phyloP scores from a whole-genome alignment of 2,888 invertebrate genomes.

The Drosophila dives region DNA sequence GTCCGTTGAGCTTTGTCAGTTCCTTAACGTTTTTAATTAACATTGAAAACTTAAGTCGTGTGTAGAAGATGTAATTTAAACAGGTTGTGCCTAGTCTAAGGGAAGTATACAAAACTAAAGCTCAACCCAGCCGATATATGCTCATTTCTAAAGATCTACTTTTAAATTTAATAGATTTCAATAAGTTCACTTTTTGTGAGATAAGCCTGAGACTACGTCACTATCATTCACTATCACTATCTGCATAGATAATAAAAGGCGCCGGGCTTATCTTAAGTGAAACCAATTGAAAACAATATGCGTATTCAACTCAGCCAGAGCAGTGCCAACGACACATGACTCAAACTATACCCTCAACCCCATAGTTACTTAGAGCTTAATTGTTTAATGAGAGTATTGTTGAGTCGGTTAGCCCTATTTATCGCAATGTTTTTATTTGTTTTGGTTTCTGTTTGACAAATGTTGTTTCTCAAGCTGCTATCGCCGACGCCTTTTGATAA shows the following conservation, averaged over 20 bases:
- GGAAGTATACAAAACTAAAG: background rate
- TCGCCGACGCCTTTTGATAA: slow-evolving; percentile 47
- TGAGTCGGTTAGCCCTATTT: background rate
- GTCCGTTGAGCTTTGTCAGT: slow-evolving; percentile 45
- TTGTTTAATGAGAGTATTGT: background rate
- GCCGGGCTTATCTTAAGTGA: slow-evolving; percentile 1
- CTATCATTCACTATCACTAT: background rate
- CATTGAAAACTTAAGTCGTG: background rate
- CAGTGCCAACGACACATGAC: slow-evolving; percentile 5
- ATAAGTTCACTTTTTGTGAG: background rate
- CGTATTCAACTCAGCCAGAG: background rate
- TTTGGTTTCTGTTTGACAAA: slow-evolving; percentile 20
- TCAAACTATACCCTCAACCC: background rate
- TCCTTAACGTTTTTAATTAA: slow-evolving; percentile 38
- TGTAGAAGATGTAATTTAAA: background rate
- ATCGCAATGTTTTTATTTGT: background rate
- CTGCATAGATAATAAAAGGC: background rate
- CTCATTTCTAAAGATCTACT: background rate
- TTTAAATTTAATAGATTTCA: background rate
- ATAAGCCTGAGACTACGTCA: background rate
- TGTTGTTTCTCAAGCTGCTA: slow-evolving; percentile 29
- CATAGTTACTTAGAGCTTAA: background rate
- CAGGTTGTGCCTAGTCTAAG: background rate
- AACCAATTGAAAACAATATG: slow-evolving; percentile 4
- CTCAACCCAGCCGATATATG: background rate